Evolutionary conservation across 2,113 vertebrate species (phyloP), one percentile per base, ranked within the genome.

Genomic region (Chelonoidis abingdonii): DNA sequence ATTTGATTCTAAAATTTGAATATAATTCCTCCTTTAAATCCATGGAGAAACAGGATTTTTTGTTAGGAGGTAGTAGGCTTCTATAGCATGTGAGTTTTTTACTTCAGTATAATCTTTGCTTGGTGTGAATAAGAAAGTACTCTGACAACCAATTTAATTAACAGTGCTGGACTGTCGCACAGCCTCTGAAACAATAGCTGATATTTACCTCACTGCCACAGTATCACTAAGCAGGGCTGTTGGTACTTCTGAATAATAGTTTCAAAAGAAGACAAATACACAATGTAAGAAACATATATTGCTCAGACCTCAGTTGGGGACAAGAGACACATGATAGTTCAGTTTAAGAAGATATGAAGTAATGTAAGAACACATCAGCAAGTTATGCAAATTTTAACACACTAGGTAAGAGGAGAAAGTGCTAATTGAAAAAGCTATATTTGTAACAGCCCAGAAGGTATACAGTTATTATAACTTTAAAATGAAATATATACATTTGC

Each of bases 311-410:
- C 90, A 95, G 78, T 4, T 1, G 4, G n/a, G 65, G 19, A 53
- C 10, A 54, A 80, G 80, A 0, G 1, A 94, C 85, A 83, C 90
- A 72, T 11, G 65, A 21, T 22, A 90, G 90, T 17, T 69, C 3
- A 31, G 31, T 1, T 1, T 56, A 85, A 84, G 47, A 80, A 19
- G 52, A 80, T 24, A 72, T 2, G 38, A 92, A 88, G 27, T 0
- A 22, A 16, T 84, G 75, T 4, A 47, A 83, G 78, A 53, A 54
- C 7, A 0, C 2, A 0, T 10, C 78, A 69, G 84, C 83, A 75
- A 50, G 88, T 65, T 19, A 90, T 24, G 81, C 80, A 84, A 62
- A 93, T 80, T 59, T 50, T 85, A 93, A 11, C 80, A 56, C 0
- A 0, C 65, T 62, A 17, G 75, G 86, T 59, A 76, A 69, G 81